Conservation (phyloP, 2,113 vertebrate species). For the Heteronetta atricapilla region DNA sequence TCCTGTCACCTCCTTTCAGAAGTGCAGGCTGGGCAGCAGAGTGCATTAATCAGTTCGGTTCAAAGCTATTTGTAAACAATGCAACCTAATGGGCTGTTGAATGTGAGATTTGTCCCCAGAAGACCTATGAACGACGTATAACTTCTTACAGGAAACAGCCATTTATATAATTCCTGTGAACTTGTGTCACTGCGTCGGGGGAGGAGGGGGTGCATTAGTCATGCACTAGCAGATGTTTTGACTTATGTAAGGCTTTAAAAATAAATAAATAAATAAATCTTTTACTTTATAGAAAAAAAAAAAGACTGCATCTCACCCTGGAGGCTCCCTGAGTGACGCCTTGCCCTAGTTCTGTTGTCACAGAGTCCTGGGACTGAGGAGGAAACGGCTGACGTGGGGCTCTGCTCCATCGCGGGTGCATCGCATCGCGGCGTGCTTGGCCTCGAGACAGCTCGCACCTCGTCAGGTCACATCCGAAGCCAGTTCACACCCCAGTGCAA, state of each 20-base stretch:
- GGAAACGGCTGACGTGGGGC: not conserved
- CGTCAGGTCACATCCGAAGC: no score
- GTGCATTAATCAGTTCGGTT: not conserved
- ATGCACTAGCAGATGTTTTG: not conserved
- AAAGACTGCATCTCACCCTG: not conserved
- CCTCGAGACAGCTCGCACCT: no score
- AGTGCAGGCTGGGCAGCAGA: accelerated
- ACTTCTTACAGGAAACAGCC: not conserved
- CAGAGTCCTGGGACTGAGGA: accelerated
- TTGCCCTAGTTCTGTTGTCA: accelerated
- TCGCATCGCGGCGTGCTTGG: no score
- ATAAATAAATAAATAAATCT: no score
- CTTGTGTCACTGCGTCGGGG: not conserved
- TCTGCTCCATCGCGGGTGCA: not conserved
- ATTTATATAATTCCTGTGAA: not conserved
- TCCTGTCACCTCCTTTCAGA: not conserved
- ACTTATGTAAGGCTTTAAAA: not conserved
- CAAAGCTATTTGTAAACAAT: not conserved
- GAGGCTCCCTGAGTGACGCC: not conserved
- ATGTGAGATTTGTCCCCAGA: not conserved
- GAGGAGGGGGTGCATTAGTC: not conserved
- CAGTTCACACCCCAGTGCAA: no score
- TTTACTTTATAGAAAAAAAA: not conserved
- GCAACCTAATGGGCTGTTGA: not conserved
- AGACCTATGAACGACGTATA: not conserved